Base-by-base conservation (phyloP, 2,797 vertebrate species). In the Podargus strigoides region DNA sequence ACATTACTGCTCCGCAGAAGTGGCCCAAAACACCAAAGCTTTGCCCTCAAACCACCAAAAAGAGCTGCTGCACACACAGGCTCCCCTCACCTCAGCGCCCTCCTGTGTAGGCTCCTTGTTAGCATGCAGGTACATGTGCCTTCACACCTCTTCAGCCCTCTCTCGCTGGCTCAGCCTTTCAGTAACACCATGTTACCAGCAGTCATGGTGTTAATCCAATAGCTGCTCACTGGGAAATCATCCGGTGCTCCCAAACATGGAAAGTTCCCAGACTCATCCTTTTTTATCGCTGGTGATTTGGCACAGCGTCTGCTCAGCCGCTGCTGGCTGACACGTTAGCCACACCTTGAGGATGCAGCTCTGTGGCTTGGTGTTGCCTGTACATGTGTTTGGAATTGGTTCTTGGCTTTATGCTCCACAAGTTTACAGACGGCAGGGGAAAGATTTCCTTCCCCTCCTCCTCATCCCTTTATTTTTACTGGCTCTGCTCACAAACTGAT, bases 71-170 rank as follows among this genome's bases (percentile, higher is more conserved):
- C 5, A 42, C 22, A 11, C 20, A 7, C 36, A 46, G 27, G 42
- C 11, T 63, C 23, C 14, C 47, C 32, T 50, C 39, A 16, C 11
- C 47, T 52, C 81, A 66, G 32, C 22, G 11, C n/a, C 24, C 7
- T 62, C 28, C 55, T 7, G n/a, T 3, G 0, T 0, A 32, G 44
- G 12, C 37, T 49, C n/a, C 6, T 55, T 73, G 72, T 49, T 3
- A 64, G 22, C 1, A 0, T 2, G 36, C 36, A 69, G 47, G 47
- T 36, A 28, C 39, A 5, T 0, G 0, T 36, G 24, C 47, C 22
- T 68, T 42, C 10, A 10, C 17, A n/a, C 7, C 37, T 37, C 36
- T 41, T 26, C 63, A 82, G 58, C 64, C 39, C 26, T 16, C 3
- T 0, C 15, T 24, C 0, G 0, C 46, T 2, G 6, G 47, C 44